These are phyloP conservation scores for Druceiella hillmani DNA, from an alignment of 2,888 invertebrate species.

Conservation along the genomic window DNA sequence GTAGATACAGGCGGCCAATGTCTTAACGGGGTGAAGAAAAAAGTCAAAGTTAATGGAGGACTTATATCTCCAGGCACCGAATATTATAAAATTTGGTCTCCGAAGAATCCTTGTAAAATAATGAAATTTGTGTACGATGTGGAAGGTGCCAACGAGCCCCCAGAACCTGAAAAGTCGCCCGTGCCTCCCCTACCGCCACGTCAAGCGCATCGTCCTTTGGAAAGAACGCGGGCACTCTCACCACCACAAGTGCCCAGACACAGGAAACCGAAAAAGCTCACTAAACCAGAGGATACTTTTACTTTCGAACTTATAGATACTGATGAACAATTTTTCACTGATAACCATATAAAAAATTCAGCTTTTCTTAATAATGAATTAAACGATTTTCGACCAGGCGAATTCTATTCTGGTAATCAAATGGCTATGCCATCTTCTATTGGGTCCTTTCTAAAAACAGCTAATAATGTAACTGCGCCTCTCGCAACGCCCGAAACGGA, in stretches of 20 bases:
- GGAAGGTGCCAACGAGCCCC: conserved; percentile 37
- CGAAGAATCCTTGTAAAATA: conserved; percentile 54
- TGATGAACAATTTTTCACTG: conserved; percentile 60
- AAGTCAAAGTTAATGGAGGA: conserved; percentile 50
- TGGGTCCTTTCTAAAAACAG: conserved; percentile 40
- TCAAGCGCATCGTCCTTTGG: conserved; percentile 68
- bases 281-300: conserved; percentile 70
- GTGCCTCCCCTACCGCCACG: conserved; percentile 71
- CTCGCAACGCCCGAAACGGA: conserved; percentile 58
- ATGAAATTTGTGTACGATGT: conserved; percentile 51
- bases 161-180: conserved; percentile 55
- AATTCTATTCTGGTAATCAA: conserved; percentile 45
- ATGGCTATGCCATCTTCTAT: conserved; percentile 38
- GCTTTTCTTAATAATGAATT: conserved; percentile 38
- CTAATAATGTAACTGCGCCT: conserved; percentile 44
- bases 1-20: conserved; percentile 46
- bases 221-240: conserved; percentile 56
- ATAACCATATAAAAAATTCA: conserved; percentile 46
- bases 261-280: conserved; percentile 60
- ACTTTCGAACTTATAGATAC: conserved; percentile 81
- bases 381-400: conserved; percentile 47
- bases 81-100: conserved; percentile 66
- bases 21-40: conserved; percentile 59
- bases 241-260: conserved; percentile 66
- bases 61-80: conserved; percentile 55